A percentile compares a stretch with the other conserved stretches of the same genome.
Evolutionary conservation across 53 echinoderm and acorn worm species (phyloP).

Genomic region (Apostichopus leukothele): DNA sequence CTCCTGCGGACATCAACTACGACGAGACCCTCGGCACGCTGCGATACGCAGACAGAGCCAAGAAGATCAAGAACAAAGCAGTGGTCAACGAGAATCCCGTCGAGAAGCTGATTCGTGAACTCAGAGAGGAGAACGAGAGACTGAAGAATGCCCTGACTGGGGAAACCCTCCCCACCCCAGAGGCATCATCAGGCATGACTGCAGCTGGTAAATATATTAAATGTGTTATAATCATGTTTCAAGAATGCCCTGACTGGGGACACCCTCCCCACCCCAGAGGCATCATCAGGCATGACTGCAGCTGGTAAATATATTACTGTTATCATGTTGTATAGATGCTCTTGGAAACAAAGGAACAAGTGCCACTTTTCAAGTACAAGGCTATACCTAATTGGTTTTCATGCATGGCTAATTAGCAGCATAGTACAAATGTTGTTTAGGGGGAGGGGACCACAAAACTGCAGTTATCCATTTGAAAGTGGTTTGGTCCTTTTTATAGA

Average conservation of each 20-base stretch:
- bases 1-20: conserved; percentile 97
- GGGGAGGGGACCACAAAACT: no score
- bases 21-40: conserved; percentile 92
- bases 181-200: conserved; percentile 74
- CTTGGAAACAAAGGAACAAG: not conserved
- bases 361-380: not conserved
- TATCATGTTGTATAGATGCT: no score
- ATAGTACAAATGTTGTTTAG: not conserved
- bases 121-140: conserved; percentile 90
- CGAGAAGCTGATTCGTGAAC: conserved; percentile 93
- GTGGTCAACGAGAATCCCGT: conserved; percentile 98
- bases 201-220: conserved; percentile 89
- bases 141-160: conserved; percentile 83
- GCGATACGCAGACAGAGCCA: conserved; percentile 94
- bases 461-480: no score
- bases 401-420: not conserved
- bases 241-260: conserved; percentile 83
- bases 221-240: no score
- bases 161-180: conserved; percentile 49
- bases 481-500: no score
- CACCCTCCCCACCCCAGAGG: conserved; percentile 45
- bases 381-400: not conserved
- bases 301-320: conserved; percentile 61
- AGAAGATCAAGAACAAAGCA: conserved; percentile 99
- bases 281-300: conserved; percentile 75